These are phyloP conservation scores for Etheostoma cragini DNA, from an alignment of 2,113 vertebrate species.

Conservation along the genomic window DNA sequence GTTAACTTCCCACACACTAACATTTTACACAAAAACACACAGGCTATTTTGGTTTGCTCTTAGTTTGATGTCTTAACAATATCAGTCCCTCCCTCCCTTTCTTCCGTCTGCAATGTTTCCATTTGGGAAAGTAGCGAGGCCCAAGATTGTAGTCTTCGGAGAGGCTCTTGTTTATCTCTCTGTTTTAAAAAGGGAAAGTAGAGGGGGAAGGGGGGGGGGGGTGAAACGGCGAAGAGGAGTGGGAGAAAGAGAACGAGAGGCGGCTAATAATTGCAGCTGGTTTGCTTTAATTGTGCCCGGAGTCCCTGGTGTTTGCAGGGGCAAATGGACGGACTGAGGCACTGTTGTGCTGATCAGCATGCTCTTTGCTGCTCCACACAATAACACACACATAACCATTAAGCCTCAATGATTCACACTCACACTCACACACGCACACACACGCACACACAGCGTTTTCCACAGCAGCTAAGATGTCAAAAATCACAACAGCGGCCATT, in stretches of 20 bases:
- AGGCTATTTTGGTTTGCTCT: conserved; percentile 17
- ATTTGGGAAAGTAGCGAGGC: conserved; percentile 47
- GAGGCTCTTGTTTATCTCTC: conserved; percentile 57
- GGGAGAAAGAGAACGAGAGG: conserved; percentile 27
- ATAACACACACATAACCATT: conserved; percentile 54
- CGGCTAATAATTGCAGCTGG: conserved; percentile 72
- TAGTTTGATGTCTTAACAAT: conserved; percentile 30
- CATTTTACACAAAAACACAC: conserved; percentile 11
- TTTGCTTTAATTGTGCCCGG: conserved; percentile 71
- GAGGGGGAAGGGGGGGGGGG: not conserved
- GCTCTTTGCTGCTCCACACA: conserved; percentile 61
- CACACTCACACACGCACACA: conserved; percentile 40
- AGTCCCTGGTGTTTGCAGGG: conserved; percentile 63
- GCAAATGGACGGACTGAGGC: conserved; percentile 46
- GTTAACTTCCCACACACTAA: not conserved
- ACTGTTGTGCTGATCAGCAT: conserved; percentile 52
- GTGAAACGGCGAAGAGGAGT: not conserved
- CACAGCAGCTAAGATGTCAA: conserved; percentile 58
- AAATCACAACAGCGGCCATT: conserved; percentile 57
- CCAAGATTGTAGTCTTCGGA: conserved; percentile 52
- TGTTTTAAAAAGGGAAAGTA: conserved; percentile 46
- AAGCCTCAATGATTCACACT: conserved; percentile 43
- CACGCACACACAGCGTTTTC: conserved; percentile 13
- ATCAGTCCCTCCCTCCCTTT: conserved; percentile 30
- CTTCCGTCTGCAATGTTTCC: conserved; percentile 40